Evolutionary conservation across 2,797 vertebrate genomes (phyloP), one percentile per base, ranked within the genome.

Genomic region (Bovichtus variegatus): DNA sequence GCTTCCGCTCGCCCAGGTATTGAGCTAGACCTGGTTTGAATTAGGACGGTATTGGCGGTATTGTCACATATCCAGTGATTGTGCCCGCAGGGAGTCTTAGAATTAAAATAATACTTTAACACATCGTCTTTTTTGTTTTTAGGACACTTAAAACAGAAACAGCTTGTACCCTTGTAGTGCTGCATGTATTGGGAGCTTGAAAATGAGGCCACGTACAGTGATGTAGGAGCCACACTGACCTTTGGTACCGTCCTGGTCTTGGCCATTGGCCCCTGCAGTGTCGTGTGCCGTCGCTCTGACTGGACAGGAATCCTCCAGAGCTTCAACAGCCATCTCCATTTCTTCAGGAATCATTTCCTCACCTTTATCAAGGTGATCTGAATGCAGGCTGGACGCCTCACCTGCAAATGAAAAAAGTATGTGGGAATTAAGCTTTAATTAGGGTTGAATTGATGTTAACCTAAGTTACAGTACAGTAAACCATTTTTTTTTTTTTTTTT

Each of bases 241-340:
- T 91, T 71, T 89, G 38, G 47, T 19, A 5, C 21, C 5, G 9
- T 78, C 79, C 49, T 82, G 83, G 34, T 12, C 83, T 27, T 72
- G 79, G 53, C 53, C 53, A 31, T 58, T 73, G 40, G 51, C 15
- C 29, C 2, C 43, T 13, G 68, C 7, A 1, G 6, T 2, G 5
- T 84, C 85, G 38, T 57, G 60, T 2, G 57, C 50, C 31, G 47
- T 5, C 3, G 83, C 19, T 6, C 47, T 71, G 25, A 60, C 55
- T 15, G 60, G 21, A 29, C 65, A 80, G 53, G 78, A 78, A 58
- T 50, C 70, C n/a, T 85, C 78, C 65, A 57, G 66, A 76, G 77
- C 75, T 3, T 93, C 83, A 4, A 74, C 85, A 7, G 84, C 82
- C 71, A 85, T 80, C 77, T 92, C 87, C 0, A 65, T 36, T 16